Conservation (phyloP, 2,113 vertebrate genomes). For the Spermophilus dauricus region DNA sequence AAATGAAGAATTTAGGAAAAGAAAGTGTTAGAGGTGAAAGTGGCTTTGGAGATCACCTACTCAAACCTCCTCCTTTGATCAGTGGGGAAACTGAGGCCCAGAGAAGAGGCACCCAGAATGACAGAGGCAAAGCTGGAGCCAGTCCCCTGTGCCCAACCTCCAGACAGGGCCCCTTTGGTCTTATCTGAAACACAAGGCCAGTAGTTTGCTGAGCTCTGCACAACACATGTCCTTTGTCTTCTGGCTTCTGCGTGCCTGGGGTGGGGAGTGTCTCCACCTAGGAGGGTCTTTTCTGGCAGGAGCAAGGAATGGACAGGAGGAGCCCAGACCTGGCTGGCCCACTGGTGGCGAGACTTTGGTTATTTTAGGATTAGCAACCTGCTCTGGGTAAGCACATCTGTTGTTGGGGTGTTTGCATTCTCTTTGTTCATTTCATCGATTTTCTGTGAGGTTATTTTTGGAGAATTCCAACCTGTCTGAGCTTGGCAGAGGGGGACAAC, state of each 20-base stretch:
- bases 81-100: neutral
- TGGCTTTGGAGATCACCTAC: neutral
- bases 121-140: neutral
- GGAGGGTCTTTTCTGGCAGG: neutral
- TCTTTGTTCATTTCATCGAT: constrained; percentile 62
- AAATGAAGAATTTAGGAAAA: neutral
- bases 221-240: neutral
- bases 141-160: neutral
- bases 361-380: constrained; percentile 44
- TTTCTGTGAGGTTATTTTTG: constrained; percentile 67
- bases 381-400: neutral
- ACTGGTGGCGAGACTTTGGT: neutral
- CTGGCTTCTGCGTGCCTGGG: neutral
- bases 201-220: neutral
- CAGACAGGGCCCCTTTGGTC: neutral
- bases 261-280: too few relatives aligned
- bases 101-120: neutral
- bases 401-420: neutral
- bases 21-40: neutral
- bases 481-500: neutral
- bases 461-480: constrained; percentile 76
- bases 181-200: neutral
- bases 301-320: neutral
- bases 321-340: neutral
- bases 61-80: neutral